Evolutionary conservation across 2,113 vertebrate species (phyloP), one percentile per base, ranked within the genome.

Genomic region (Paraplagusia blochii): DNA sequence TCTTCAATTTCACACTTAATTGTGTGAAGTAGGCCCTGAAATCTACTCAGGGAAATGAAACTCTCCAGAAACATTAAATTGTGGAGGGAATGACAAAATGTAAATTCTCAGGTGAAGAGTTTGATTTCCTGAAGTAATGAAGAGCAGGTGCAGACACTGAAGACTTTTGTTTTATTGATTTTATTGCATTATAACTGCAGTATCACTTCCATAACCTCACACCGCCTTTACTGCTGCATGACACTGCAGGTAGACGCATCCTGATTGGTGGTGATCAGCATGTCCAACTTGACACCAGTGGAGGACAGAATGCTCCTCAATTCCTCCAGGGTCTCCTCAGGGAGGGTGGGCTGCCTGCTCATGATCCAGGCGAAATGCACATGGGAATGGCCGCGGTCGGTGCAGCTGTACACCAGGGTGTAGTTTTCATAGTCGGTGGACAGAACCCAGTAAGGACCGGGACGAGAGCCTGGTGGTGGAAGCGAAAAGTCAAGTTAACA

Each of bases 321-420:
- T n/a, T 88, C 67, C 42, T 75, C 74, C 15, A 93, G 38, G 0
- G 90, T 93, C 53, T 92, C 88, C 40, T 85, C 38, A 1, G 76
- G 16, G 14, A 84, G 38, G 8, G 14, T 48, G 61, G 72, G 90
- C 51, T 84, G 17, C 69, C 93, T 91, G 84, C 92, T 93, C 55
- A 91, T 7, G 80, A 95, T 93, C 93, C 94, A 94, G 74, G 85
- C 69, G 0, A 88, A 86, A 34, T 95, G 90, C 2, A 83, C 2
- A 0, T 90, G 91, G 54, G 92, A 80, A 12, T 88, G 50, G 58
- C 84, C 83, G 2, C 90, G 35, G 39, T 86, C 84, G 0, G 83
- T 88, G 69, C 94, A 95, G 80, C 93, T 90, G 76, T 95, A 95
- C 53, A 95, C 91, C 19, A 95, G 85, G 0, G 91, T 72, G 11